These are phyloP conservation scores for Cephus cinctus DNA, from an alignment of 1,140 invertebrate species.

Conservation along the genomic window DNA sequence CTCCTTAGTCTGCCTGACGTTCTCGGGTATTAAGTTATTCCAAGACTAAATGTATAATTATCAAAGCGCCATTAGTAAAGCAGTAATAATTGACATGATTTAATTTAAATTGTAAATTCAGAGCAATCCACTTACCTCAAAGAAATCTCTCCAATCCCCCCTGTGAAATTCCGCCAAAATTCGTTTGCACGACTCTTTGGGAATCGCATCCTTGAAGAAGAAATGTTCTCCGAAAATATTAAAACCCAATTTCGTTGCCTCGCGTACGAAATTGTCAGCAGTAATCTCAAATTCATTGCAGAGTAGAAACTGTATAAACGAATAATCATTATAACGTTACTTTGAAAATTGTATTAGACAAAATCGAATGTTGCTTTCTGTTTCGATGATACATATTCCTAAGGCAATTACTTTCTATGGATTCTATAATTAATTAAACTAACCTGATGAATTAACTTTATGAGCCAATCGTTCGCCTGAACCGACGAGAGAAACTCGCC, in stretches of 20 bases:
- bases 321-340: neutral
- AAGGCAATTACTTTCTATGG: neutral
- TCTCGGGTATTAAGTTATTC: constrained; percentile 22
- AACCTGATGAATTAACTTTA: constrained; percentile 3
- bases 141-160: constrained; percentile 30
- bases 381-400: neutral
- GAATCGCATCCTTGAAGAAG: neutral
- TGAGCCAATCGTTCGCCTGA: constrained; percentile 1
- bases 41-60: constrained; percentile 23
- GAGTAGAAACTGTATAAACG: constrained; percentile 21
- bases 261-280: constrained; percentile 22
- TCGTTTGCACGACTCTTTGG: constrained; percentile 3
- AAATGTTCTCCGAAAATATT: constrained; percentile 11
- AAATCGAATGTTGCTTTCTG: neutral
- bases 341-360: neutral
- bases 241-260: constrained; percentile 23
- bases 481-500: neutral
- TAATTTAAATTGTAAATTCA: neutral
- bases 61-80: neutral
- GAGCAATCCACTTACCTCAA: constrained; percentile 24
- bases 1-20: constrained; percentile 21
- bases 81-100: neutral
- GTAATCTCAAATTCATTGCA: constrained; percentile 25
- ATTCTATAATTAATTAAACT: neutral
- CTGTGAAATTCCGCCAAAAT: constrained; percentile 19